Evolutionary conservation across 2,888 invertebrate species (phyloP).

Genomic region (Eupithecia dodoneata): DNA sequence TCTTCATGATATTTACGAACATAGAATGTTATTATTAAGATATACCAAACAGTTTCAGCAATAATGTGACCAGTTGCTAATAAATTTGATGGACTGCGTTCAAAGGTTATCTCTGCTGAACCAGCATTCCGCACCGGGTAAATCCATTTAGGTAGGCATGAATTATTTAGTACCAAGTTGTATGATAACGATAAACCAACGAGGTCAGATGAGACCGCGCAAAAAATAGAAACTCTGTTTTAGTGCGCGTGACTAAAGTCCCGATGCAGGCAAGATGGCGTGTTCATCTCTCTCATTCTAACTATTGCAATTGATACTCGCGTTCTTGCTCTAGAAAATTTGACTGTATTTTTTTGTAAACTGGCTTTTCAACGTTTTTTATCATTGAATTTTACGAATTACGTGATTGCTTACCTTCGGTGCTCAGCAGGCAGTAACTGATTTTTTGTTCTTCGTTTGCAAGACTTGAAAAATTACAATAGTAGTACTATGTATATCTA

Average conservation of each 20-base stretch:
- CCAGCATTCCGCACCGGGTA: slow-evolving; percentile 65
- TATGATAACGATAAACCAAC: slow-evolving; percentile 82
- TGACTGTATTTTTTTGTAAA: slow-evolving; percentile 73
- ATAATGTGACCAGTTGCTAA: slow-evolving; percentile 50
- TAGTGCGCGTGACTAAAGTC: slow-evolving; percentile 80
- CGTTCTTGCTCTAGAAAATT: slow-evolving; percentile 61
- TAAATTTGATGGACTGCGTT: slow-evolving; percentile 61
- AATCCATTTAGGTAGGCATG: slow-evolving; percentile 61
- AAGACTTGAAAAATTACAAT: neutral
- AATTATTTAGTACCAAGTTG: slow-evolving; percentile 65
- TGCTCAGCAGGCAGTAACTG: slow-evolving; percentile 35
- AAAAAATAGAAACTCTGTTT: slow-evolving; percentile 82
- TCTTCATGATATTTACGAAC: neutral
- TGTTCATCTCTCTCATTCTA: slow-evolving; percentile 65
- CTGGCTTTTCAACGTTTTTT: slow-evolving; percentile 64
- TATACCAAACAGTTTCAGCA: slow-evolving; percentile 42
- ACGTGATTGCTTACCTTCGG: slow-evolving; percentile 64
- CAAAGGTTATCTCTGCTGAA: slow-evolving; percentile 70
- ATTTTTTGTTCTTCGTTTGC: neutral
- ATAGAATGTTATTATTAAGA: neutral
- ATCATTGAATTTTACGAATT: slow-evolving; percentile 73
- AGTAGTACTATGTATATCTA: neutral
- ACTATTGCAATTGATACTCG: slow-evolving; percentile 48
- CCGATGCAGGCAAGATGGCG: slow-evolving; percentile 77
- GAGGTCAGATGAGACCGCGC: slow-evolving; percentile 80